A percentile compares a stretch with the other conserved stretches of the same genome.
These are phyloP conservation scores for Beroe forskalii DNA, from an alignment of 37 sponge, comb jelly and placozoan genomes.

Conservation along the genomic window DNA sequence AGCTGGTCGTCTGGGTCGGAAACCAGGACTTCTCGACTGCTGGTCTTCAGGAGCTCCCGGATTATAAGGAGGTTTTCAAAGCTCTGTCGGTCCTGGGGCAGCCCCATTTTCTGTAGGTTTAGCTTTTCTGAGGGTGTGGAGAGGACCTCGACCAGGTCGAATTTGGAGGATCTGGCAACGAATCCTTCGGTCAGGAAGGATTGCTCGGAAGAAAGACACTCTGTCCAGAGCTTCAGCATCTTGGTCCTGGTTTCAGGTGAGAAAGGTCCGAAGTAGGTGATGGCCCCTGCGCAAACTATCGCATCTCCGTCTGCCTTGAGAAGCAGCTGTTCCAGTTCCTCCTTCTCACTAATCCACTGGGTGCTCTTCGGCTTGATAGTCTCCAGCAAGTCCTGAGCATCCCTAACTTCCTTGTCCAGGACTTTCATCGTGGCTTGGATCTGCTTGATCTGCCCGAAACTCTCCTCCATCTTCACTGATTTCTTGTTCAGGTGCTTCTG, in stretches of 20 bases:
- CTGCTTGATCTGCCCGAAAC: not conserved
- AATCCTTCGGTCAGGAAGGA: slow-evolving; percentile 35
- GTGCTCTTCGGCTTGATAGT: not conserved
- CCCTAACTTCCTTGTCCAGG: slow-evolving; percentile 2
- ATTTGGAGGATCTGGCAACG: not conserved
- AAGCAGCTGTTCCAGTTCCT: slow-evolving; percentile 22
- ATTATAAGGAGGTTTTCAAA: slow-evolving; percentile 47
- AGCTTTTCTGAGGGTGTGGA: slow-evolving; percentile 5
- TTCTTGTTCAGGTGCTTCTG: slow-evolving; percentile 23
- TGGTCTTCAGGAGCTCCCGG: slow-evolving; percentile 34
- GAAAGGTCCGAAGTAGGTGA: slow-evolving; percentile 60
- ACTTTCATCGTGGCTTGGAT: not conserved
- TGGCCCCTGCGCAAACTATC: slow-evolving; percentile 6
- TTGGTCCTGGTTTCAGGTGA: not conserved
- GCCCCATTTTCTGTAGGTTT: not conserved
- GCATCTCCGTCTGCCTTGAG: slow-evolving; percentile 56
- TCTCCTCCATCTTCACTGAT: slow-evolving; percentile 1
- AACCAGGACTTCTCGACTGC: slow-evolving; percentile 22
- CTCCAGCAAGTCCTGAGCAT: not conserved
- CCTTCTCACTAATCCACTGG: slow-evolving; percentile 35
- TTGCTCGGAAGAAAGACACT: not conserved
- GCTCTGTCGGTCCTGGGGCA: slow-evolving; percentile 21
- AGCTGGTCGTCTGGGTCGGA: slow-evolving; percentile 64
- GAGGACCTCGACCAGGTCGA: not conserved
- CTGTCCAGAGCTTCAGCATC: not conserved